Conservation (phyloP, 2,113 vertebrate species). For the human (Homo sapiens) region GRCh38 chr1:106202501-106203000, state of each 20-base stretch:
- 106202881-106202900: neutral
- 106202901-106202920: conserved; percentile 1
- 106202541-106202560: neutral
- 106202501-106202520: neutral
- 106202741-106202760: neutral
- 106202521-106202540: neutral
- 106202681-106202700: neutral
- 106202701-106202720: neutral
- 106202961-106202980: neutral
- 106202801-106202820: conserved; percentile 7
- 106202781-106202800: neutral
- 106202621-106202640: neutral
- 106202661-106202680: neutral
- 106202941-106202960: neutral
- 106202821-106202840: neutral
- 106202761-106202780: neutral
- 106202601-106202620: too few species aligned
- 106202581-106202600: neutral
- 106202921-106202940: neutral
- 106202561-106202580: fast-evolving
- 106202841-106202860: neutral
- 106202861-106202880: neutral
- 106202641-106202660: neutral
- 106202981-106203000: neutral
- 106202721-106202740: neutral